phyloP scores from a whole-genome alignment of 2,888 invertebrate genomes.

The Abrostola triplasia region DNA sequence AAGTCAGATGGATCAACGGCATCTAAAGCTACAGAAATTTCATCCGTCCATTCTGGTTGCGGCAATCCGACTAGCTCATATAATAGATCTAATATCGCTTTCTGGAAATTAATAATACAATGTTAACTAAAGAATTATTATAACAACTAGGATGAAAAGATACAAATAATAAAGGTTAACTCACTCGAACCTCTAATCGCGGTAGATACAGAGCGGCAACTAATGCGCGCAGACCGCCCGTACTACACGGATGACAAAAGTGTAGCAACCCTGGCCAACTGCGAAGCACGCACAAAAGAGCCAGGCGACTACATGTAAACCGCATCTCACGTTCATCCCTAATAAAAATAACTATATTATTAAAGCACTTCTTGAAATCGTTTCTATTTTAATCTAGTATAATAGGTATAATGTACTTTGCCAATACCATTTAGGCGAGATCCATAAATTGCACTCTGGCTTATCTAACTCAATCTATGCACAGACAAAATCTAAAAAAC shows the following conservation, averaged over 20 bases:
- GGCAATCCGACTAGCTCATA: constrained; percentile 96
- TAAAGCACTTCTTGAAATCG: background rate
- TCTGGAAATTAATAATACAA: constrained; percentile 85
- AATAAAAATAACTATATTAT: constrained; percentile 6
- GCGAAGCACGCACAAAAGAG: constrained; percentile 94
- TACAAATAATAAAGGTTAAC: constrained; percentile 64
- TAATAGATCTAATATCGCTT: constrained; percentile 96
- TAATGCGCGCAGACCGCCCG: constrained; percentile 93
- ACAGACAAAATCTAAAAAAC: no score
- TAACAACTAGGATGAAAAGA: background rate
- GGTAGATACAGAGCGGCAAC: constrained; percentile 94
- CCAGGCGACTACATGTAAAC: constrained; percentile 95
- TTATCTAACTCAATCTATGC: no score
- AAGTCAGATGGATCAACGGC: constrained; percentile 96
- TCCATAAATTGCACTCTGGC: no score
- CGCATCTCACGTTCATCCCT: constrained; percentile 94
- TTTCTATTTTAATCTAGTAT: no score
- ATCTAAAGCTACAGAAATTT: constrained; percentile 95
- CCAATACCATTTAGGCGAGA: no score
- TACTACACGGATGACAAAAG: constrained; percentile 93
- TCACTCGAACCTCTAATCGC: constrained; percentile 96
- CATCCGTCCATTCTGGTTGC: constrained; percentile 97
- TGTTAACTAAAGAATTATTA: background rate
- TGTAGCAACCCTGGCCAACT: constrained; percentile 97
- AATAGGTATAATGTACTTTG: no score